Conservation (phyloP, 2,113 vertebrate species). For the Addax nasomaculatus region DNA sequence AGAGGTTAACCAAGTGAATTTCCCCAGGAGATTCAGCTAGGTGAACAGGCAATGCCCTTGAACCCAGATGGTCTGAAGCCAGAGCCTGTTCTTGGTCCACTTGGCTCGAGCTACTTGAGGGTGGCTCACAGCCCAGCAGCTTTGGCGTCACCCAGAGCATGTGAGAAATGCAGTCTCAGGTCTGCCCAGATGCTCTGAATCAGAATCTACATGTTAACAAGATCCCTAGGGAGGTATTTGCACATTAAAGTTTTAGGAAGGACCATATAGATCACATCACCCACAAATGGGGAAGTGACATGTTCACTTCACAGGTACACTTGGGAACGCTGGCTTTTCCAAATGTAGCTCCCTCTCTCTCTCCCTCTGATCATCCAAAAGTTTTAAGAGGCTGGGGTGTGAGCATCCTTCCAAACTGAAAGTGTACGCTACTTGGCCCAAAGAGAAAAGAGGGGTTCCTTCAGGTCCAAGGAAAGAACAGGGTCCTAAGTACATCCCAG, state of each 20-base stretch:
- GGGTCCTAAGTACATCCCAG: background rate
- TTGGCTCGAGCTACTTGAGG: background rate
- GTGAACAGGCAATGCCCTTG: background rate
- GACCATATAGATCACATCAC: background rate
- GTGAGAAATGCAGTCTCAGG: background rate
- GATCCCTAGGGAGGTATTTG: background rate
- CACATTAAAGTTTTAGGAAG: background rate
- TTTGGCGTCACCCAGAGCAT: background rate
- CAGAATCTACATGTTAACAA: background rate
- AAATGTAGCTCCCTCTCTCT: background rate
- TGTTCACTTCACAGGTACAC: background rate
- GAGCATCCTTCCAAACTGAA: background rate
- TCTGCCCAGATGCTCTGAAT: background rate
- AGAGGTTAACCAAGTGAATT: background rate
- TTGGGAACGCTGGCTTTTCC: background rate
- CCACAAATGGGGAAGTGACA: background rate
- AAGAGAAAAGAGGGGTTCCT: background rate
- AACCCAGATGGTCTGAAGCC: constrained; percentile 8
- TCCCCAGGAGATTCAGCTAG: background rate
- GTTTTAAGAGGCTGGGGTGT: background rate
- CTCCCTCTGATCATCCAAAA: background rate
- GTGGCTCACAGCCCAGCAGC: background rate
- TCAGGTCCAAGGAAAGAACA: background rate
- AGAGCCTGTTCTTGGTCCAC: background rate
- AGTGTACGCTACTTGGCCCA: background rate